Conservation (phyloP, 2,888 invertebrate genomes). For the Lydus trimaculatus region DNA sequence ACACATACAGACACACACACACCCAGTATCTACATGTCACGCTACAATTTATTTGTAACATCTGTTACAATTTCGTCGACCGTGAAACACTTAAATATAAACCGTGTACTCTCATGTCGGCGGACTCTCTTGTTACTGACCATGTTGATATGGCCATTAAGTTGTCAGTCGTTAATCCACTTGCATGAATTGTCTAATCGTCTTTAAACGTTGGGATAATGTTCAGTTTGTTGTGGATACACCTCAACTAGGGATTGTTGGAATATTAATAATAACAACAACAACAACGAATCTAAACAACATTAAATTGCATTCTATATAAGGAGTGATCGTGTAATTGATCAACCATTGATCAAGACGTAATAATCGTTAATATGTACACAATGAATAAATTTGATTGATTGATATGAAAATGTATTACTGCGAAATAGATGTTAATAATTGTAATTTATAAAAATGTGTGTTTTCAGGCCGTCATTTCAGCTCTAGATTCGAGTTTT, state of each 20-base stretch:
- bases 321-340: slow-evolving; percentile 3
- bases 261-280: neutral
- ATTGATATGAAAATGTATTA: neutral
- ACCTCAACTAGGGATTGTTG: neutral
- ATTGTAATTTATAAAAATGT: no score
- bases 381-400: neutral
- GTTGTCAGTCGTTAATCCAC: slow-evolving; percentile 30
- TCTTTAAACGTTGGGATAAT: slow-evolving; percentile 21
- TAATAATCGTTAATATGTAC: neutral
- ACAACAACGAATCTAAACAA: neutral
- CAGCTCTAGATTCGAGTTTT: no score
- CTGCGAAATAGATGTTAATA: neutral
- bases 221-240: neutral
- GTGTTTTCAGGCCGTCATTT: no score
- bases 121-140: slow-evolving; percentile 29
- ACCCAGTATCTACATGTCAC: slow-evolving; percentile 26
- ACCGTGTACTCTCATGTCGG: slow-evolving; percentile 24
- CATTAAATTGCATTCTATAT: neutral
- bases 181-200: slow-evolving; percentile 23
- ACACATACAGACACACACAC: neutral
- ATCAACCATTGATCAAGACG: neutral
- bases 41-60: slow-evolving; percentile 33
- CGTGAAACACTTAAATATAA: slow-evolving; percentile 33
- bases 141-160: slow-evolving; percentile 29
- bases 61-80: slow-evolving; percentile 34